phyloP scores from a whole-genome alignment of 2,113 vertebrate species.

The Onychostruthus taczanowskii region DNA sequence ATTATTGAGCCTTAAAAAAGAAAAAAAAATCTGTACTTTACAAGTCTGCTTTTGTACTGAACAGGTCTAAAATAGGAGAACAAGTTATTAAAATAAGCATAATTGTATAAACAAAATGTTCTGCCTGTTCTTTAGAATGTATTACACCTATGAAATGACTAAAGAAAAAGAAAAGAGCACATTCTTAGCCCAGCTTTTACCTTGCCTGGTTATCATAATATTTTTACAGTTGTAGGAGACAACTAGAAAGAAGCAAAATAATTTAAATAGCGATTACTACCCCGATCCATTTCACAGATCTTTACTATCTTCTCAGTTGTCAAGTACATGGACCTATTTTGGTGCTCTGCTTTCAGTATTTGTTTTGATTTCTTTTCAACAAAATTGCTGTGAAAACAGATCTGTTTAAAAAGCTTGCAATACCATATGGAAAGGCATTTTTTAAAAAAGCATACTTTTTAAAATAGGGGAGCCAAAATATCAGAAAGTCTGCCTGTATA shows the following conservation, averaged over 20 bases:
- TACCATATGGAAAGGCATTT: background rate
- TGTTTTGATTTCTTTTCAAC: background rate
- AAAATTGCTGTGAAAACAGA: background rate
- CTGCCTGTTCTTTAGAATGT: background rate
- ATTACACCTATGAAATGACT: background rate
- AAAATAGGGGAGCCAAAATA: background rate
- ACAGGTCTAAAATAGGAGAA: background rate
- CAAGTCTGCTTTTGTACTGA: background rate
- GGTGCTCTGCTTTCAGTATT: background rate
- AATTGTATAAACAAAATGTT: background rate
- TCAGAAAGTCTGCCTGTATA: background rate
- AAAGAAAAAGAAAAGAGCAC: background rate
- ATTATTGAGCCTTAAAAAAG: background rate
- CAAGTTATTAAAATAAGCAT: background rate
- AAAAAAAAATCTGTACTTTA: background rate
- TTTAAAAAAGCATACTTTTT: background rate
- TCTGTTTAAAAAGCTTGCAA: background rate
- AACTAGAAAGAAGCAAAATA: background rate
- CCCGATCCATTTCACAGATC: background rate
- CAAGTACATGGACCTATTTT: background rate
- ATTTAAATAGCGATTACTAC: background rate
- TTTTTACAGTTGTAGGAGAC: background rate
- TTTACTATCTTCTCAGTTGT: background rate
- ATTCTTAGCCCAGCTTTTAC: background rate
- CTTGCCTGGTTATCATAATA: background rate